Base-by-base conservation (phyloP, 2,113 vertebrate genomes). In the Morone chrysops region DNA sequence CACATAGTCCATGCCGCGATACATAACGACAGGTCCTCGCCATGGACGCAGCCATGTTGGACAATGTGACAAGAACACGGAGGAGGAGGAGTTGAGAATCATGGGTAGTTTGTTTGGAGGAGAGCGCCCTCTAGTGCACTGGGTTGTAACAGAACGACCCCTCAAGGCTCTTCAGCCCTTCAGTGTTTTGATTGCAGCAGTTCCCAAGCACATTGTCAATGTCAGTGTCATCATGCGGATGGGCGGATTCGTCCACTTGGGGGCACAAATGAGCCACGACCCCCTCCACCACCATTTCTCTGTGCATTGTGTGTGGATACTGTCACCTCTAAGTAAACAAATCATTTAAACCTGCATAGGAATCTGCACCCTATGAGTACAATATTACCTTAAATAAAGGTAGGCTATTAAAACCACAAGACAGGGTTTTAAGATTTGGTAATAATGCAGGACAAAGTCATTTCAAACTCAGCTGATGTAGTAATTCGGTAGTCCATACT, bases 41-140 rank as follows among this genome's bases (percentile, higher is more conserved):
- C 65, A 91, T 81, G 94, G 93, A 90, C 77, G 94, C 93, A 41
- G 95, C 94, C 95, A 96, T 95, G 73, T 94, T 95, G 67, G 75
- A 81, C 68, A 70, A 71, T 43, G 85, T 91, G 87, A 88, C 66
- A 38, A 66, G 63, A 74, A 74, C 17, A 38, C 22, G 36, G 14
- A 31, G 9, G 16, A 48, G 14, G 6, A 10, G 31, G 85, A 69
- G 77, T 11, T 17, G 3, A 17, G 22, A 1, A 1, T 31, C 20
- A 3, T 0, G 9, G 36, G 1, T 2, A 2, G 69, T 20, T 8
- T 77, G 40, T 4, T 11, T 5, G 3, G 10, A 45, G 25, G 0
- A 70, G 4, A 81, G 86, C 84, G 90, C 86, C 89, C 83, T 70
- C 92, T 88, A 48, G 68, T 40, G 89, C 6, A 17, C n/a, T 18